These are phyloP conservation scores for Sceloporus undulatus DNA, from an alignment of 2,113 vertebrate species.

Conservation along the genomic window DNA sequence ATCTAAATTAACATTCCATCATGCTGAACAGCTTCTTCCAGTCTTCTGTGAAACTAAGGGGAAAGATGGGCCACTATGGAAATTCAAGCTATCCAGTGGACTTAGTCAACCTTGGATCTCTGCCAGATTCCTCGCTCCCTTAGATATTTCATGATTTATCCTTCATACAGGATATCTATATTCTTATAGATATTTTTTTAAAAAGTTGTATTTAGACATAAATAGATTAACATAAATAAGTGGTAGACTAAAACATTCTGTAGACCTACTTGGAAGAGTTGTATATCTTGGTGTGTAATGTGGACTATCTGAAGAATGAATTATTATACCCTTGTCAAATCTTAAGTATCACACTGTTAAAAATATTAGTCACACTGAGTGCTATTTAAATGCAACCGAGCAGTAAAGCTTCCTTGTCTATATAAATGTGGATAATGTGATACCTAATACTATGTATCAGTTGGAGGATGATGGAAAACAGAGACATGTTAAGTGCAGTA, in stretches of 20 bases:
- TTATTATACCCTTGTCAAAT: conserved; percentile 80
- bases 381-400: conserved; percentile 67
- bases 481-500: conserved; percentile 40
- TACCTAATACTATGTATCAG: conserved; percentile 65
- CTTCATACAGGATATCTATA: conserved; percentile 57
- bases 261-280: conserved; percentile 74
- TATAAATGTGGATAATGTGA: conserved; percentile 59
- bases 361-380: conserved; percentile 79
- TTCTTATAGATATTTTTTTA: conserved; percentile 61
- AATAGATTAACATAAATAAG: conserved; percentile 61
- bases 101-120: conserved; percentile 53
- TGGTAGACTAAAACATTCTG: conserved; percentile 59
- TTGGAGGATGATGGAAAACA: conserved; percentile 52
- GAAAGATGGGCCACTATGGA: conserved; percentile 63
- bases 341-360: conserved; percentile 79
- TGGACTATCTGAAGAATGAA: conserved; percentile 75
- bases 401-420: conserved; percentile 65
- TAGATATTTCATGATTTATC: conserved; percentile 44
- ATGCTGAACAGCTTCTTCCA: conserved; percentile 61
- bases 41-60: conserved; percentile 49
- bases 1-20: conserved; percentile 67
- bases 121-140: conserved; percentile 53
- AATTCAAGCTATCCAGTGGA: conserved; percentile 62
- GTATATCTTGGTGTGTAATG: conserved; percentile 68
- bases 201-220: conserved; percentile 69